Evolutionary conservation across 2,113 vertebrate species (phyloP).

Genomic region (Papio anubis): DNA sequence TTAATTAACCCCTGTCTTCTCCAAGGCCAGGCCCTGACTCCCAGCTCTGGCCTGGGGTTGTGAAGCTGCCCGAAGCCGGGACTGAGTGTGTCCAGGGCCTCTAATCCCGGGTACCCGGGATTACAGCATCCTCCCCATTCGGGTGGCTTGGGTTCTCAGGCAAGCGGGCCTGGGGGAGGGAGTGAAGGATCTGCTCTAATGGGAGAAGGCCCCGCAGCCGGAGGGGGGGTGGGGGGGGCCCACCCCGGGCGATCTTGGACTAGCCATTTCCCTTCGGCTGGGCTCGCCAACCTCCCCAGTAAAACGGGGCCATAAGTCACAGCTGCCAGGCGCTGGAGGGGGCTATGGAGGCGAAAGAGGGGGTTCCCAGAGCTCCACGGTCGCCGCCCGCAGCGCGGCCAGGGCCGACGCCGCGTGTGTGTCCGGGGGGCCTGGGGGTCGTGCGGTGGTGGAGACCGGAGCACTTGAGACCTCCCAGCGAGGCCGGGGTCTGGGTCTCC

Average conservation of each 20-base stretch:
- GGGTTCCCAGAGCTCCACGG: neutral
- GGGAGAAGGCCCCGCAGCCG: neutral
- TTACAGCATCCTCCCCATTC: neutral
- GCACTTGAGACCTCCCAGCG: neutral
- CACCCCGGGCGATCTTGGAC: neutral
- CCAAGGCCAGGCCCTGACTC: neutral
- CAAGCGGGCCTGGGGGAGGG: neutral
- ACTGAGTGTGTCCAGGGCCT: neutral
- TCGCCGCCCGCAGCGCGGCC: neutral
- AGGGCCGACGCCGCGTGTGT: neutral
- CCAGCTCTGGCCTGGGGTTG: neutral
- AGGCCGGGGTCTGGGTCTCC: neutral
- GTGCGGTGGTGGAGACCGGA: neutral
- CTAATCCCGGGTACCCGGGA: neutral
- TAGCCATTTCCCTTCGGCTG: neutral
- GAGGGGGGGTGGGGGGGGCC: neutral
- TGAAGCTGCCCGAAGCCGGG: neutral
- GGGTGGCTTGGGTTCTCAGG: neutral
- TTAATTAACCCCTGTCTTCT: slow-evolving; percentile 52
- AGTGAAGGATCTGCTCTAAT: neutral
- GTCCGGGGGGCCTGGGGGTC: neutral
- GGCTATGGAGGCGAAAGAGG: neutral
- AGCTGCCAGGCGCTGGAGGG: slow-evolving; percentile 1
- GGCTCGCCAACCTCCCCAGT: neutral
- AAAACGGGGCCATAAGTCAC: slow-evolving; percentile 51